phyloP scores from a whole-genome alignment of 2,888 invertebrate genomes.

The Rotaria sp. region DNA sequence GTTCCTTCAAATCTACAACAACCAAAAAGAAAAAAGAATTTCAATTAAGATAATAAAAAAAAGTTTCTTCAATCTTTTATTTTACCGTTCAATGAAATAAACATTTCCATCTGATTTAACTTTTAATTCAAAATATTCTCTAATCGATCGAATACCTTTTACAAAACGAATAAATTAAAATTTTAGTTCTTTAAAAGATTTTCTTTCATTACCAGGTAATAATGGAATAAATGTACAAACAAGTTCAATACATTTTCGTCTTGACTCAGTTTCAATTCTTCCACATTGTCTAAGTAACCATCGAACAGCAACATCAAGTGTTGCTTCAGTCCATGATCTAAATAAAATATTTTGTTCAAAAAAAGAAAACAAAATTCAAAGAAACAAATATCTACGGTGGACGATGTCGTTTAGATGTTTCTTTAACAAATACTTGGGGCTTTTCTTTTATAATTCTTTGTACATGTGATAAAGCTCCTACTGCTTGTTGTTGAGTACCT shows the following conservation, averaged over 20 bases:
- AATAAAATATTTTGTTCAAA: neutral
- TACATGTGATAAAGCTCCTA: conserved; percentile 61
- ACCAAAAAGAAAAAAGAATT: no score
- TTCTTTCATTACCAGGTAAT: conserved; percentile 3
- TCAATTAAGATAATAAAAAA: conserved; percentile 37
- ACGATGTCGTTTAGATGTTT: conserved; percentile 44
- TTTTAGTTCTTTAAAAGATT: neutral
- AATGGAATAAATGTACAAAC: conserved; percentile 30
- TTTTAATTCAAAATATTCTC: conserved; percentile 42
- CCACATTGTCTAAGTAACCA: conserved; percentile 56
- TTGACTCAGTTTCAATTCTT: conserved; percentile 54
- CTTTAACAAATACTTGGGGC: conserved; percentile 46
- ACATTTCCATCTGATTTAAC: conserved; percentile 44
- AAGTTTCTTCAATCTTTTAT: conserved; percentile 44
- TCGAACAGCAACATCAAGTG: conserved; percentile 36
- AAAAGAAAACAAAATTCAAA: conserved; percentile 42
- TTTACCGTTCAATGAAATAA: conserved; percentile 44
- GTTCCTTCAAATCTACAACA: conserved; percentile 48
- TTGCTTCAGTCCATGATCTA: conserved; percentile 35
- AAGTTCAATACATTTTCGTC: conserved; percentile 53
- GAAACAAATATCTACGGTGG: conserved; percentile 44
- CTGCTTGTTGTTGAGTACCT: conserved; percentile 59
- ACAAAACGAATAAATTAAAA: conserved; percentile 34
- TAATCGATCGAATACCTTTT: neutral
- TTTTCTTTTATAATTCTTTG: conserved; percentile 60